Conservation (phyloP, 2,888 invertebrate species). For the Leistus spinibarbis region DNA sequence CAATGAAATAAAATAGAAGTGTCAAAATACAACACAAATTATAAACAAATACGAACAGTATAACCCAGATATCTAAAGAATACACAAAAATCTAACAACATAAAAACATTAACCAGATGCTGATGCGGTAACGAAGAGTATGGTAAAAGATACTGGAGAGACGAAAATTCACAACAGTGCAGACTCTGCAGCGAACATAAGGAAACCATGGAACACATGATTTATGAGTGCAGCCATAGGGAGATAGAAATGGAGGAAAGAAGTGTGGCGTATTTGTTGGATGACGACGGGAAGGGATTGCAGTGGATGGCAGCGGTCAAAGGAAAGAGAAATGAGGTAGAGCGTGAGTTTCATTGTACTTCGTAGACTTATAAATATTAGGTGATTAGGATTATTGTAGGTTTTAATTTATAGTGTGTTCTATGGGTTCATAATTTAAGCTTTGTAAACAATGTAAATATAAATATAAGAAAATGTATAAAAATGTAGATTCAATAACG, state of each 20-base stretch:
- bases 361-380: too few relatives aligned
- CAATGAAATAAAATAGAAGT: conserved; percentile 19
- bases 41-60: conserved; percentile 24
- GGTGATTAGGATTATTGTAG: too few relatives aligned
- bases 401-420: too few relatives aligned
- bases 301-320: background rate
- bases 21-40: conserved; percentile 15
- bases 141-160: conserved; percentile 14
- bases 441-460: too few relatives aligned
- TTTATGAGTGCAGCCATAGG: background rate
- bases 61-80: conserved; percentile 6
- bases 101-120: conserved; percentile 4
- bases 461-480: too few relatives aligned
- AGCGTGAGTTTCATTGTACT: too few relatives aligned
- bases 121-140: conserved; percentile 29
- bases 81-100: background rate
- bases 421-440: too few relatives aligned
- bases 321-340: background rate
- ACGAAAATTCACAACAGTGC: conserved; percentile 1
- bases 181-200: conserved; percentile 2
- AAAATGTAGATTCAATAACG: too few relatives aligned
- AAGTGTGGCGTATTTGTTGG: background rate
- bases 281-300: background rate
- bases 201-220: conserved; percentile 9
- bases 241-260: too few relatives aligned